Conservation (phyloP, 1,140 invertebrate genomes). For the Panagrolaimus sp. region DNA sequence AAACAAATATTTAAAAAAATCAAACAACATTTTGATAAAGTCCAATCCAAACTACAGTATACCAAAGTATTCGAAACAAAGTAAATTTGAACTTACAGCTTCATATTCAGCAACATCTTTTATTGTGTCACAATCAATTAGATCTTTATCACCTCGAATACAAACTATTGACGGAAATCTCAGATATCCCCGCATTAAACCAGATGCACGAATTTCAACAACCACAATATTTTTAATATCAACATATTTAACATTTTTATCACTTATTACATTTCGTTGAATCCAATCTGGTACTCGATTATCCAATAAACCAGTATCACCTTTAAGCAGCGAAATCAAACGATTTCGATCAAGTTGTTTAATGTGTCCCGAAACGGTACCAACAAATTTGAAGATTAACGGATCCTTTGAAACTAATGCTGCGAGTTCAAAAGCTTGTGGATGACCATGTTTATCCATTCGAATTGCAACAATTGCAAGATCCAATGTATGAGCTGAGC, state of each 20-base stretch:
- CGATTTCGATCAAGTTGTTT: slow-evolving; percentile 21
- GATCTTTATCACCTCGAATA: slow-evolving; percentile 34
- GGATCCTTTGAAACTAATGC: slow-evolving; percentile 23
- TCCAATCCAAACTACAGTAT: too few species aligned
- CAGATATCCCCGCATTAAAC: slow-evolving; percentile 38
- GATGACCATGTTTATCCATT: slow-evolving; percentile 25
- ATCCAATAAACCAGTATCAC: background rate
- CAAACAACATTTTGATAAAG: too few species aligned
- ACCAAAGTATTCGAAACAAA: background rate
- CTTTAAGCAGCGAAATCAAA: slow-evolving; percentile 25
- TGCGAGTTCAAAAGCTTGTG: background rate
- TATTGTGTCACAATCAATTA: slow-evolving; percentile 16
- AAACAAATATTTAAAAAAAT: too few species aligned
- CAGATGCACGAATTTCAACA: slow-evolving; percentile 44
- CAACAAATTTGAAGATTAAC: slow-evolving; percentile 40
- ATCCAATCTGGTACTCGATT: slow-evolving; percentile 29
- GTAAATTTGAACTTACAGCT: slow-evolving; percentile 22
- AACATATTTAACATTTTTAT: slow-evolving; percentile 28
- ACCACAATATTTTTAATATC: slow-evolving; percentile 28
- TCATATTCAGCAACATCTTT: slow-evolving; percentile 20
- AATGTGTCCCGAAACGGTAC: background rate
- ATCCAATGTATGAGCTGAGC: slow-evolving; percentile 35
- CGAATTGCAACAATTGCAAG: slow-evolving; percentile 43
- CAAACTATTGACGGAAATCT: slow-evolving; percentile 42
- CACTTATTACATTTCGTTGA: background rate